Conservation (phyloP, 2,888 invertebrate genomes). For the Oithona nana region DNA sequence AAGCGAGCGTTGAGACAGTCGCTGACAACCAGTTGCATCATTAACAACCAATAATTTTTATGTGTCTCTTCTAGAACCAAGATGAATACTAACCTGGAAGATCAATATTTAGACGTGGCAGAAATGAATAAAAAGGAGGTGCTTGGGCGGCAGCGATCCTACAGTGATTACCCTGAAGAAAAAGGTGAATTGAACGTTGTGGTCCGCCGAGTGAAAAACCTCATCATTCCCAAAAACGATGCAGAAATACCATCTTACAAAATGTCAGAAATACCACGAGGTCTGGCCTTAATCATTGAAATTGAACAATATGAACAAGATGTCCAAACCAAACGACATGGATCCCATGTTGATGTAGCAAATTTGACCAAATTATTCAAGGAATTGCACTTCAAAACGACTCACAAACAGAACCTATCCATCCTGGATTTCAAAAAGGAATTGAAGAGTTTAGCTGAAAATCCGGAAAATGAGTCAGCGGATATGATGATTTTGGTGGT, state of each 20-base stretch:
- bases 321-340: not conserved
- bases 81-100: too few species aligned
- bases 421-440: not conserved
- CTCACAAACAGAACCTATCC: not conserved
- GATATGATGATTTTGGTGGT: conserved; percentile 9
- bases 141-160: too few species aligned
- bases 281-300: conserved; percentile 11
- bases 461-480: not conserved
- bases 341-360: conserved; percentile 12
- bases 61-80: too few species aligned
- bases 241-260: conserved; percentile 4
- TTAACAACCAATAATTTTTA: too few species aligned
- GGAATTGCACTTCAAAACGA: not conserved
- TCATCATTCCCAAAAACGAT: not conserved
- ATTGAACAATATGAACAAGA: conserved; percentile 14
- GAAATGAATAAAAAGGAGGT: too few species aligned
- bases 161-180: too few species aligned
- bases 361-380: not conserved
- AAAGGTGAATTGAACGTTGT: not conserved
- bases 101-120: too few species aligned
- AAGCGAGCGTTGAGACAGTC: too few species aligned
- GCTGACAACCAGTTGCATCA: too few species aligned
- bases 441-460: not conserved
- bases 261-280: conserved; percentile 3
- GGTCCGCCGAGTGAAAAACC: not conserved